Evolutionary conservation across 2,113 vertebrate genomes (phyloP).

Genomic region (Paedocypris sp.): DNA sequence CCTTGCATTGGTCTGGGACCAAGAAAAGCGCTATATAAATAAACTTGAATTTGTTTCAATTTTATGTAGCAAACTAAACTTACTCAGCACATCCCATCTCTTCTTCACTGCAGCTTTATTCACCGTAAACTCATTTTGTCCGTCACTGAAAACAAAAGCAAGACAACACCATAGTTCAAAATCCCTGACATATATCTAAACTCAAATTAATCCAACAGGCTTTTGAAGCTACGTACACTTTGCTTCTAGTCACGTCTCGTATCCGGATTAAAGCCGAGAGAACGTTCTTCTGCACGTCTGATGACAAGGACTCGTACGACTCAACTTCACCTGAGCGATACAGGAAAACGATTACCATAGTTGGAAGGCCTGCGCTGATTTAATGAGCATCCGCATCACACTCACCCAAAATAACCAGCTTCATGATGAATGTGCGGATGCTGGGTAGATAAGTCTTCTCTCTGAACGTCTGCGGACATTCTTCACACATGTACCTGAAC

Average conservation of each 20-base stretch:
- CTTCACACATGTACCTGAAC: slow-evolving; percentile 68
- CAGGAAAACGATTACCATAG: no score
- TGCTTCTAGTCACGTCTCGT: slow-evolving; percentile 58
- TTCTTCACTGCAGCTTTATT: slow-evolving; percentile 46
- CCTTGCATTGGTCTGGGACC: no score
- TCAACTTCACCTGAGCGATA: slow-evolving; percentile 60
- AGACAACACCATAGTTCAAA: neutral
- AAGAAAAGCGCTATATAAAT: no score
- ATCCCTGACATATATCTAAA: no score
- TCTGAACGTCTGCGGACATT: slow-evolving; percentile 52
- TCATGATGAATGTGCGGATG: slow-evolving; percentile 60
- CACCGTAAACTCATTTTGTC: slow-evolving; percentile 47
- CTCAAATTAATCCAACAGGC: no score
- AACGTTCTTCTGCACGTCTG: slow-evolving; percentile 80
- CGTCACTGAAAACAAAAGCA: slow-evolving; percentile 41
- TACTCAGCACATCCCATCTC: slow-evolving; percentile 51
- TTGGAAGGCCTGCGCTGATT: no score
- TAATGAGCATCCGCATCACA: no score
- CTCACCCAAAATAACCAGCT: slow-evolving; percentile 74
- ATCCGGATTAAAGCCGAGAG: slow-evolving; percentile 68
- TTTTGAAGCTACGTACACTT: slow-evolving; percentile 58
- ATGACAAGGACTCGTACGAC: slow-evolving; percentile 78
- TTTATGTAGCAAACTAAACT: no score
- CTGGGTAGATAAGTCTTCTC: slow-evolving; percentile 70
- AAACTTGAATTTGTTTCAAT: no score